Percentiles rank a stretch among this genome's conserved stretches.
Conservation (phyloP, 2,113 vertebrate genomes). For the Gobio gobio region DNA sequence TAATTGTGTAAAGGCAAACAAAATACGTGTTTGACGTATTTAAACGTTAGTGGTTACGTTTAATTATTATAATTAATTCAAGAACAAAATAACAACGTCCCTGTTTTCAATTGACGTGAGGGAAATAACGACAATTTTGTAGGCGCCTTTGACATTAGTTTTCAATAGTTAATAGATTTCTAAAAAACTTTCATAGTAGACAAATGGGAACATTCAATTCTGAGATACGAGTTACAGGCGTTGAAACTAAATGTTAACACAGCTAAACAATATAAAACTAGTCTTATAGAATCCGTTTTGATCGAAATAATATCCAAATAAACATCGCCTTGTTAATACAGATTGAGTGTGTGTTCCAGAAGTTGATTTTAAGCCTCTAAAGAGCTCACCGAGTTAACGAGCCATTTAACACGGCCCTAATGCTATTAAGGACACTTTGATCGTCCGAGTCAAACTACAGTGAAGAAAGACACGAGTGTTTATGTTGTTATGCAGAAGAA, state of each 20-base stretch:
- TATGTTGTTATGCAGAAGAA: background rate
- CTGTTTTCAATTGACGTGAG: background rate
- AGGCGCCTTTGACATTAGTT: background rate
- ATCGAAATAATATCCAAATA: background rate
- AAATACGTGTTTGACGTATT: background rate
- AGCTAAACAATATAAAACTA: no score
- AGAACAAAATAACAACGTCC: background rate
- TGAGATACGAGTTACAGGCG: background rate
- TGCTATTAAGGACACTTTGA: slow-evolving; percentile 44
- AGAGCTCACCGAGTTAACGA: slow-evolving; percentile 33
- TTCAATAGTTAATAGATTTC: no score
- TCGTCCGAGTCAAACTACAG: slow-evolving; percentile 16
- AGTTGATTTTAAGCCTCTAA: slow-evolving; percentile 42
- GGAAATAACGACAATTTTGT: background rate
- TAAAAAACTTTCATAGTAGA: background rate
- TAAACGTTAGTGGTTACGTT: background rate
- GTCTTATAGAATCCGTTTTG: no score
- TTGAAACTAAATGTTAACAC: no score
- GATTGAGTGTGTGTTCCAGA: slow-evolving; percentile 27
- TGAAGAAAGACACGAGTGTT: background rate
- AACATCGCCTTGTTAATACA: background rate
- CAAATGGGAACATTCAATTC: background rate
- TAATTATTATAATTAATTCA: background rate
- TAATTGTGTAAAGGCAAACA: background rate
- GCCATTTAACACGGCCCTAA: slow-evolving; percentile 40